phyloP scores from a whole-genome alignment of 2,888 invertebrate species.

The Lasioglossum calceatum region DNA sequence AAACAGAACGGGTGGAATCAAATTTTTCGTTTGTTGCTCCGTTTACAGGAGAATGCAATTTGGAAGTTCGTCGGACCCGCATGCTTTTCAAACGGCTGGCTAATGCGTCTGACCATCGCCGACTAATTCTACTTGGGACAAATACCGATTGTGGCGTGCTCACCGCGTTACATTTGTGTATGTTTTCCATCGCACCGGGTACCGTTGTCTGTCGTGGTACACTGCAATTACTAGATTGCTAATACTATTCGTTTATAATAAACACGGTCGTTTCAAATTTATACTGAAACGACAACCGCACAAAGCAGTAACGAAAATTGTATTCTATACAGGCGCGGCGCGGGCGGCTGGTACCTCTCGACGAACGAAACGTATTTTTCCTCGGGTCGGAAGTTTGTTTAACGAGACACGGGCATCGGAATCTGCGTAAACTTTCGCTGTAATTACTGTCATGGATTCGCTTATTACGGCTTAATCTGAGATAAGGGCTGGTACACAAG shows the following conservation, averaged over 20 bases:
- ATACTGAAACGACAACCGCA: background rate
- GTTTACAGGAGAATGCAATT: background rate
- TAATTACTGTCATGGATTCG: background rate
- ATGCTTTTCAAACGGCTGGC: background rate
- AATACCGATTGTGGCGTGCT: background rate
- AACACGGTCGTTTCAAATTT: background rate
- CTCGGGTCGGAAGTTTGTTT: background rate
- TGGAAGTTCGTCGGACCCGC: background rate
- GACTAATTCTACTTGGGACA: conserved; percentile 5
- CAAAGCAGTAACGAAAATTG: background rate
- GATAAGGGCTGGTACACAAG: background rate
- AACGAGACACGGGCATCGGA: background rate
- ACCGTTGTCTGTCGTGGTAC: background rate
- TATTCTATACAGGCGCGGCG: background rate
- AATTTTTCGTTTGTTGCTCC: background rate
- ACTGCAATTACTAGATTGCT: background rate
- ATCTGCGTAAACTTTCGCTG: background rate
- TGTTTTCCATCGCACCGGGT: background rate
- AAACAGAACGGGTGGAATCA: background rate
- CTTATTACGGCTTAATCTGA: background rate
- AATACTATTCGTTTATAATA: background rate
- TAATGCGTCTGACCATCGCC: background rate
- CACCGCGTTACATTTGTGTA: background rate
- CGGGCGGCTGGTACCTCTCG: background rate
- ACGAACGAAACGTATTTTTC: background rate